Evolutionary conservation across 2,888 invertebrate species (phyloP).

Genomic region (Hypercompe scribonia): DNA sequence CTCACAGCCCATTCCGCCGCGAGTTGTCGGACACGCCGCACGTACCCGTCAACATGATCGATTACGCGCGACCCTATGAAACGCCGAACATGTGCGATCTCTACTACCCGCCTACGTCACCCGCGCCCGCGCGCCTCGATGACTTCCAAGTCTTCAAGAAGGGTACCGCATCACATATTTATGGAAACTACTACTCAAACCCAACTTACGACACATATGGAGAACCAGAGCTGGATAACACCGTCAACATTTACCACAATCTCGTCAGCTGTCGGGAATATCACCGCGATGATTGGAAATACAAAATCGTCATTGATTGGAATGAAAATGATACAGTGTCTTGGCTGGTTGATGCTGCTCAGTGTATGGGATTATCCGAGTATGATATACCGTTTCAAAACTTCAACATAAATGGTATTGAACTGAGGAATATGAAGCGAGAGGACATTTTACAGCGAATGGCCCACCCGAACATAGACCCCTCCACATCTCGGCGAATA

Average conservation of each 20-base stretch:
- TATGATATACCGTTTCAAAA: constrained; percentile 78
- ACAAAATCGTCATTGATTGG: constrained; percentile 85
- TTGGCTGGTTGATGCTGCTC: constrained; percentile 82
- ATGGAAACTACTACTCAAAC: constrained; percentile 76
- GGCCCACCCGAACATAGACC: constrained; percentile 70
- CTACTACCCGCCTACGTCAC: constrained; percentile 69
- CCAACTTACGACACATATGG: constrained; percentile 72
- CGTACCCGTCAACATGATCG: constrained; percentile 74
- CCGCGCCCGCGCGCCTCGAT: constrained; percentile 79
- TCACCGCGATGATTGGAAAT: constrained; percentile 82
- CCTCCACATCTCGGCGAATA: constrained; percentile 63
- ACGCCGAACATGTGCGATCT: constrained; percentile 77
- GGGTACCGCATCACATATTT: constrained; percentile 72
- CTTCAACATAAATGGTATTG: constrained; percentile 74
- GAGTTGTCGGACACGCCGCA: constrained; percentile 65
- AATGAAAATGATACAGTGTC: constrained; percentile 85
- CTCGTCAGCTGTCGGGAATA: constrained; percentile 74
- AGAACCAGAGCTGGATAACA: constrained; percentile 74
- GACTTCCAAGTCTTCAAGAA: constrained; percentile 83
- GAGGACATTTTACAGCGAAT: constrained; percentile 75
- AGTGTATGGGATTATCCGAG: constrained; percentile 72
- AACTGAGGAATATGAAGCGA: constrained; percentile 71
- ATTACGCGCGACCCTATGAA: constrained; percentile 81
- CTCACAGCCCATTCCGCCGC: constrained; percentile 68
- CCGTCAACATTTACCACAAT: constrained; percentile 77